A percentile compares a stretch with the other conserved stretches of the same genome.
Evolutionary conservation across 2,888 invertebrate species (phyloP).

Genomic region (Nomada hirtipes): DNA sequence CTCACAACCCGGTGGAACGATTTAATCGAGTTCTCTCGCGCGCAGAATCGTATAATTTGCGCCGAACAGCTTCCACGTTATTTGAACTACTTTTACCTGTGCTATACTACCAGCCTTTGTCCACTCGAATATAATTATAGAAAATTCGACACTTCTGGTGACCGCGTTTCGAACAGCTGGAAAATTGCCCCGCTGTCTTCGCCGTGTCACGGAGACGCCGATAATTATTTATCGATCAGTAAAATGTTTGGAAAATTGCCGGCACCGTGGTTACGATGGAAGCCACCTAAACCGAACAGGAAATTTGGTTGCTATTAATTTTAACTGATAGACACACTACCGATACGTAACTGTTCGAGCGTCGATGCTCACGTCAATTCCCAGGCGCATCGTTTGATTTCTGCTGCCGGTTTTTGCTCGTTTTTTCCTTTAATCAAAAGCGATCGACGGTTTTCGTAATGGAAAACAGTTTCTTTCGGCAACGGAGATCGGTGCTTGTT

Average conservation of each 20-base stretch:
- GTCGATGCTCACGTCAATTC: neutral
- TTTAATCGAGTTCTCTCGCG: slow-evolving; percentile 13
- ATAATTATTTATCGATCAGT: slow-evolving; percentile 13
- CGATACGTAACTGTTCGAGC: neutral
- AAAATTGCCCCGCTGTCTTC: neutral
- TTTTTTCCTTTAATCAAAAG: slow-evolving; percentile 4
- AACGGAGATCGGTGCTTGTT: neutral
- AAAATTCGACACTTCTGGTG: slow-evolving; percentile 18
- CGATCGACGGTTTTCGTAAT: slow-evolving; percentile 10
- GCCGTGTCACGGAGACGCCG: neutral
- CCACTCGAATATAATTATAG: neutral
- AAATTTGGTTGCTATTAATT: neutral
- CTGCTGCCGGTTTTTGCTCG: neutral
- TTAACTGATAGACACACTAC: neutral
- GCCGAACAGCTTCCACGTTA: slow-evolving; percentile 10
- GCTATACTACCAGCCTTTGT: slow-evolving; percentile 9
- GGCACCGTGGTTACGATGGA: no score
- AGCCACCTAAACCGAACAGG: no score
- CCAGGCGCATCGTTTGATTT: slow-evolving; percentile 1
- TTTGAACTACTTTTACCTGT: slow-evolving; percentile 16
- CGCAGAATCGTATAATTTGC: slow-evolving; percentile 27
- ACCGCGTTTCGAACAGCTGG: neutral
- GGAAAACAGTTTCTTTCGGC: slow-evolving; percentile 25
- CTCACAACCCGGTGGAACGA: no score
- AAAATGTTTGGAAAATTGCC: neutral